Evolutionary conservation across 2,888 invertebrate species (phyloP), one percentile per base, ranked within the genome.

Genomic region (Coleophora deauratella): DNA sequence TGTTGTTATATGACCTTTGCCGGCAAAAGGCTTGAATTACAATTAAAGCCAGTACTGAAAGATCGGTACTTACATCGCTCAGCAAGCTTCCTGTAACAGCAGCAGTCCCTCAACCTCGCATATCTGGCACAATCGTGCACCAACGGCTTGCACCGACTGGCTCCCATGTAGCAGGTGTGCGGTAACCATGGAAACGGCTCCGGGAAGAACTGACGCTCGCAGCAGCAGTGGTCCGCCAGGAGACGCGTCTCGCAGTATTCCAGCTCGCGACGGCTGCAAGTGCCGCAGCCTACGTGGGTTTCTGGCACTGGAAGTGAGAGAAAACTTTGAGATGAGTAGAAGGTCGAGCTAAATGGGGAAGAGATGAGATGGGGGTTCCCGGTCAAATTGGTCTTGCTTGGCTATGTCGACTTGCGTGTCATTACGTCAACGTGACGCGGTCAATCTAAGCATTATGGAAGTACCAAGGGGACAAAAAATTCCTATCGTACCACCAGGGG

Each of bases 181-280:
- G 91, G 89, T 51, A 91, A 86, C 80, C 89, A 91, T 14, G 88
- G 89, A 62, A 91, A 88, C 31, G 88, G 87, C 76, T 91, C 91
- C 42, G 86, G 86, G 62, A 87, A 81, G 64, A 86, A 84, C 59
- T 84, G 85, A 52, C 90, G 88, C 66, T 84, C 82, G 70, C 81
- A 84, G 70, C 84, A 82, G 69, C 82, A 82, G 73, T 84, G 82
- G 71, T 82, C 82, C 9, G 75, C 73, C 51, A 91, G 82, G 57
- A 88, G 87, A 15, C 78, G 78, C 48, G 88, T 82, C 56, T 81
- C 75, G 71, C 91, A 91, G 72, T 91, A 91, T 55, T 78, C 82
- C 57, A 86, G 74, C 72, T 91, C 91, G 40, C 86, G 78, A 45
- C 66, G 69, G 42, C 87, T 88, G 67, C 91, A 91, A 46, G 71